phyloP scores from a whole-genome alignment of 1,140 invertebrate genomes.

The Cylas formicarius region DNA sequence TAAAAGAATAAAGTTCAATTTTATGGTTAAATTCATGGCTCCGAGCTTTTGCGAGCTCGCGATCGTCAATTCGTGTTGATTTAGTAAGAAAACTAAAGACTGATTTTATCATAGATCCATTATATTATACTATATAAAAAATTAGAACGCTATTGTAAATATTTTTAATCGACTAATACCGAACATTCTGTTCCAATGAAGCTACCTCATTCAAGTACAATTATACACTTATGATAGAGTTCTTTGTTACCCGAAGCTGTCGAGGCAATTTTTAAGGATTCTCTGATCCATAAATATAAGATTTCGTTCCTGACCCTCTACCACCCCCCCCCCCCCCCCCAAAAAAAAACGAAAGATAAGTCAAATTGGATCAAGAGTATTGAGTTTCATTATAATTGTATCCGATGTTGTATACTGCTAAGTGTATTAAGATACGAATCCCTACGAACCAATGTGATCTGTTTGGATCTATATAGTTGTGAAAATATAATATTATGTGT shows the following conservation, averaged over 20 bases:
- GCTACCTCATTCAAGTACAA: slow-evolving; percentile 23
- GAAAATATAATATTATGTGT: slow-evolving; percentile 27
- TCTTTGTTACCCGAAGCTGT: too few relatives aligned
- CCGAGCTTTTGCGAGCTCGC: too few relatives aligned
- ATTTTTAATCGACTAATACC: slow-evolving; percentile 4
- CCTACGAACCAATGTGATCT: slow-evolving; percentile 28
- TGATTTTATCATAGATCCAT: too few relatives aligned
- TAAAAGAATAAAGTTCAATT: too few relatives aligned
- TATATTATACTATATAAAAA: too few relatives aligned
- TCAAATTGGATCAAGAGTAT: slow-evolving; percentile 16
- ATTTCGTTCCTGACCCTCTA: too few relatives aligned
- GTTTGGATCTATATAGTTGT: slow-evolving; percentile 20
- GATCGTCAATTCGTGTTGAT: too few relatives aligned
- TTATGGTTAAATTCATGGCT: too few relatives aligned
- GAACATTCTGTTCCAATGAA: slow-evolving; percentile 15
- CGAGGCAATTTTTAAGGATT: slow-evolving; percentile 18
- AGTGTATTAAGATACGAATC: slow-evolving; percentile 15
- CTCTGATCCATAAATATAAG: slow-evolving; percentile 15
- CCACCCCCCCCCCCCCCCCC: too few relatives aligned
- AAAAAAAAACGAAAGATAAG: slow-evolving; percentile 8
- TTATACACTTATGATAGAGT: slow-evolving; percentile 11
- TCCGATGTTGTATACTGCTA: slow-evolving; percentile 15
- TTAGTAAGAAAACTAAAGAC: too few relatives aligned
- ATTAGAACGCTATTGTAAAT: slow-evolving; percentile 17
- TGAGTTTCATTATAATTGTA: slow-evolving; percentile 6